Evolutionary conservation across 2,797 vertebrate genomes (phyloP), one percentile per base, ranked within the genome.

Genomic region (Margarornis squamiger): DNA sequence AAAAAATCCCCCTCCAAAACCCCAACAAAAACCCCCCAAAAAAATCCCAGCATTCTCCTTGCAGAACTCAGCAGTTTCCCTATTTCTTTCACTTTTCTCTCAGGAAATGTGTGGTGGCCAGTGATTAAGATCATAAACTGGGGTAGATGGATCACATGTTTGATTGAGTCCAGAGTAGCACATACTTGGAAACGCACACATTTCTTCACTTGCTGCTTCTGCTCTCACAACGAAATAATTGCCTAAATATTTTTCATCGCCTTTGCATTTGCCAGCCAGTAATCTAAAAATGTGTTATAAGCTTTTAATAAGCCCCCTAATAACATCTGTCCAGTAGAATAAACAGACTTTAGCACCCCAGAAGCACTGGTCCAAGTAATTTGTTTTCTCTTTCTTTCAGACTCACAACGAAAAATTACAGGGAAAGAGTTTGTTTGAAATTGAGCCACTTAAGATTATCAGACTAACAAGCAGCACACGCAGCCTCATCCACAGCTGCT

Each of bases 131-230:
- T 6, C 9, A 14, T 36, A 39, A 65, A 12, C 12, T 70, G 39
- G 39, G 13, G 4, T 24, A 59, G 12, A 34, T 10, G 4, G 26
- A 45, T 5, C 2, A 0, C 2, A 16, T 62, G 22, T 24, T 51
- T 39, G 8, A 52, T 75, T 76, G 52, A 65, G 8, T 43, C 38
- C 58, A 79, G 54, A 67, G 6, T 23, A 43, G 39, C 39, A 63
- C 21, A 17, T 34, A 34, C 21, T 39, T 1, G 1, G 21, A 77
- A 14, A 62, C 1, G 22, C 21, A 71, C 9, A 54, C 12, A 48
- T 45, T 23, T 51, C 11, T 48, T 71, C 57, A 66, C 11, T 30
- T 63, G 34, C 41, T 51, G 3, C 32, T 63, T 70, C 82, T 79
- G n/a, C 12, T 88, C 51, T 58, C 59, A 36, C 16, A 12, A 14